Evolutionary conservation across 2,113 vertebrate genomes (phyloP), one percentile per base, ranked within the genome.

Genomic region (Malurus elegans): DNA sequence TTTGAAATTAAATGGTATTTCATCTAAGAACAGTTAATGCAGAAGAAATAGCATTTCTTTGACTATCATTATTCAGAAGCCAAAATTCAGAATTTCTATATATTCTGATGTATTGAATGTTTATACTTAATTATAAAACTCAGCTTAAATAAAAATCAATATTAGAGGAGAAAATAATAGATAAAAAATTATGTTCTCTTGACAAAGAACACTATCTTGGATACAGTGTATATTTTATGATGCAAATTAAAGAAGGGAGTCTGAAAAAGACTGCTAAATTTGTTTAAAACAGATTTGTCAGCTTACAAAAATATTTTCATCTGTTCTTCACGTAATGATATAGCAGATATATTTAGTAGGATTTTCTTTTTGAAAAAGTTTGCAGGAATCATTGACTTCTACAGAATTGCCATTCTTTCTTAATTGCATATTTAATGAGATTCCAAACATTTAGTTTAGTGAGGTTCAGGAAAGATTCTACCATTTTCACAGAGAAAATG

Each of bases 261-360:
- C 32, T 72, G 15, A 21, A n/a, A 84, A 8, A 74, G 9, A 31
- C 8, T 0, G 6, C 5, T 21, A 42, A 60, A 42, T 10, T 61
- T 34, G 5, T 29, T 42, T 42, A 17, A 71, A 81, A 36, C 15
- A 19, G 12, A 40, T 38, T 31, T 14, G 2, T 20, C 24, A 66
- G 3, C 12, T 79, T 51, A 51, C 7, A 54, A 67, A 82, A 36
- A 18, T 5, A 12, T 3, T 38, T 47, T 72, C 58, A 48, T 16
- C 21, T 65, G 7, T 13, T 89, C 17, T 17, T 74, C 7, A 40
- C 9, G 66, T 21, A 36, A 83, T 26, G 11, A 45, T 60, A 38
- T 0, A 44, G 29, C 23, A 32, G 12, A 2, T 31, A 47, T 26
- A 2, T 70, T 71, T 8, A 44, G 28, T 0, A 31, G 16, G 9